Evolutionary conservation across 2,113 vertebrate species (phyloP).

Genomic region (Lepus americanus): DNA sequence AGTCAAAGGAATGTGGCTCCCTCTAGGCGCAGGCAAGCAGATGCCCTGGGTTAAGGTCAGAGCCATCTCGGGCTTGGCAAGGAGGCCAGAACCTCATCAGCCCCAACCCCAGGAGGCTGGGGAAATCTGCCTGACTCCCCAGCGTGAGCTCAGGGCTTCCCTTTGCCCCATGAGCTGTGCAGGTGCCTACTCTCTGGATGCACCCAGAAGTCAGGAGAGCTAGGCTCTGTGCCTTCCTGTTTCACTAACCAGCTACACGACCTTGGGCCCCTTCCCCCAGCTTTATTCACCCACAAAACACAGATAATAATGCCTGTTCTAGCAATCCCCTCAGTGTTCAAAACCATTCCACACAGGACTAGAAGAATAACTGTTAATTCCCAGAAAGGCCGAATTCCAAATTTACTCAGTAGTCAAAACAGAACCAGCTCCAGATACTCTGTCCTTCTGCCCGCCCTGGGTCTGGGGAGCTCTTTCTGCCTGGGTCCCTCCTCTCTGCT

Average conservation of each 20-base stretch:
- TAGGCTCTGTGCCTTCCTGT: neutral
- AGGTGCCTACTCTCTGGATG: neutral
- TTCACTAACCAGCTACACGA: neutral
- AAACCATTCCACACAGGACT: neutral
- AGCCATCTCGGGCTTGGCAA: neutral
- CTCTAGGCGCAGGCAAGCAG: neutral
- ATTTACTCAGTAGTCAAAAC: neutral
- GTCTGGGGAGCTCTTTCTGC: neutral
- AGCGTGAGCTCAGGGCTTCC: neutral
- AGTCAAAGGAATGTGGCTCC: neutral
- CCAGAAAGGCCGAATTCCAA: conserved; percentile 54
- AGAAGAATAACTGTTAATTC: conserved; percentile 51
- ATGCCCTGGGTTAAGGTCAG: neutral
- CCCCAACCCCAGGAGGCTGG: neutral
- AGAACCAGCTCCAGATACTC: conserved; percentile 8
- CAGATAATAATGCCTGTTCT: neutral
- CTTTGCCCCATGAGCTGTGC: neutral
- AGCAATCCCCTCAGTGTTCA: neutral
- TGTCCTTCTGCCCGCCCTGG: neutral
- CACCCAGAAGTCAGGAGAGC: neutral
- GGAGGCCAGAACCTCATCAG: neutral
- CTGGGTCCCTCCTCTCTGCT: neutral
- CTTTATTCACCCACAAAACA: neutral
- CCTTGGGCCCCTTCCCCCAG: neutral
- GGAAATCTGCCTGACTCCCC: neutral